These are phyloP conservation scores for Mionectes olivaceus DNA, from an alignment of 2,797 vertebrate species.

Conservation along the genomic window DNA sequence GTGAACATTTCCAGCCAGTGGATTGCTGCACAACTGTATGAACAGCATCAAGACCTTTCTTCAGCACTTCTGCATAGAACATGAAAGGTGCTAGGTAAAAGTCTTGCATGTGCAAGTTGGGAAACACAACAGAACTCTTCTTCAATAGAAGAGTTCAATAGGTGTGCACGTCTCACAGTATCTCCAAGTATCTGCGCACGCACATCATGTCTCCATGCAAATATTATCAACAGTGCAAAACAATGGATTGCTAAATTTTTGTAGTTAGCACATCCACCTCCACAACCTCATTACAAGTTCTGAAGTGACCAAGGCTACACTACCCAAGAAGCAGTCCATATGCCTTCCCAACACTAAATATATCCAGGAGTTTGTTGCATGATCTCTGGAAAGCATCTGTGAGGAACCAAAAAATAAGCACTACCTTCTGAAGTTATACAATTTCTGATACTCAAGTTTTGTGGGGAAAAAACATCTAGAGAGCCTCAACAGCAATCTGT, in stretches of 20 bases:
- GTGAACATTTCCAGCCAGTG: background rate
- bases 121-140: background rate
- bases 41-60: background rate
- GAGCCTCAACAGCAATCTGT: background rate
- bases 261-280: background rate
- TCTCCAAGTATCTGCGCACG: background rate
- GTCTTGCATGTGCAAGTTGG: background rate
- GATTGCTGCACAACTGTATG: background rate
- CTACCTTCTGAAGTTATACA: background rate
- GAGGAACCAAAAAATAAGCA: background rate
- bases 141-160: background rate
- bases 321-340: background rate
- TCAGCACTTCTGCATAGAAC: background rate
- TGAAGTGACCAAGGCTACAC: background rate
- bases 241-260: background rate
- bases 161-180: background rate
- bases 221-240: background rate
- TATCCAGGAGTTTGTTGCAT: background rate
- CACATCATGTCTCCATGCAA: background rate
- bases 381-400: background rate
- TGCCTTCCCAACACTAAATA: background rate
- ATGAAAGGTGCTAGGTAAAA: background rate
- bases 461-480: background rate
- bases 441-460: background rate
- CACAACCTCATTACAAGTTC: background rate